Percentiles rank a stretch among this genome's conserved stretches.
Evolutionary conservation across 1,140 invertebrate species (phyloP).

Genomic region (Radopholus similis): DNA sequence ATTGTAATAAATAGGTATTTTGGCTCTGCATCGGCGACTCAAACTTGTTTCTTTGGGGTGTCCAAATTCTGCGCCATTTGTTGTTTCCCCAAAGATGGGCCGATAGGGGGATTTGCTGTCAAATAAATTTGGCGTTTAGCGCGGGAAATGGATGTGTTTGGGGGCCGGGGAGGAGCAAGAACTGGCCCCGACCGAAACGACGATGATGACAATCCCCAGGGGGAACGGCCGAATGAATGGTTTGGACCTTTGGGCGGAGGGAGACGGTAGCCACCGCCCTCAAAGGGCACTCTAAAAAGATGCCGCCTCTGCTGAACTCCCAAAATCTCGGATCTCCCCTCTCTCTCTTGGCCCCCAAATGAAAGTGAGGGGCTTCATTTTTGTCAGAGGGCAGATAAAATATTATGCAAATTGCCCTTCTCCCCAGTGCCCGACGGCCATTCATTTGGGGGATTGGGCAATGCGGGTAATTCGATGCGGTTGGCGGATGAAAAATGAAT

Average conservation of each 20-base stretch:
- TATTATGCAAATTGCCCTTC: conserved; percentile 3
- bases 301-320: not conserved
- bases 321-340: too few species aligned
- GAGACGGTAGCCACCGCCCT: not conserved
- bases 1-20: too few species aligned
- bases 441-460: conserved; percentile 5
- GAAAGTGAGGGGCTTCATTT: not conserved
- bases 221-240: conserved; percentile 7
- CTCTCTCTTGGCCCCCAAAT: too few species aligned
- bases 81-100: not conserved
- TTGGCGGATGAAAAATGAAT: conserved; percentile 7
- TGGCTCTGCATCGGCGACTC: too few species aligned
- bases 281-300: not conserved
- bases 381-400: not conserved
- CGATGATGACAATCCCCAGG: conserved; percentile 19
- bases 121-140: conserved; percentile 9
- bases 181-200: not conserved
- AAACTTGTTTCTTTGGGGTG: too few species aligned
- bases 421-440: not conserved
- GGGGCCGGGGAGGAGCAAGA: not conserved
- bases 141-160: not conserved
- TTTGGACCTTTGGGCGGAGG: not conserved
- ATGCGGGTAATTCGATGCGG: conserved; percentile 12
- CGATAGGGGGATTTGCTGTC: not conserved
- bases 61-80: not conserved